phyloP scores from a whole-genome alignment of 1,140 invertebrate species.

The Magallana ariakensis region DNA sequence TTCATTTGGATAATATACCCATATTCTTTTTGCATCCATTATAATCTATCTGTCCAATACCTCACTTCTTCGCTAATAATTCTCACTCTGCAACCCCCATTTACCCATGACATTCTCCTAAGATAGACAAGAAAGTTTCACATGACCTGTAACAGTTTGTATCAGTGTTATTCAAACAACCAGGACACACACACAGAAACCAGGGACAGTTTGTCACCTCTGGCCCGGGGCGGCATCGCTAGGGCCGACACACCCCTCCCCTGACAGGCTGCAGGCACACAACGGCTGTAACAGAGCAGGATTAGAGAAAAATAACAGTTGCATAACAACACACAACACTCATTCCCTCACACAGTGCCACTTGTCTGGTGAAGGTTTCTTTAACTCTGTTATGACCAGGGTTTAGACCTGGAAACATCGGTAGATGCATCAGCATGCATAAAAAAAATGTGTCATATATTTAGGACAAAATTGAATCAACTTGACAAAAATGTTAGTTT shows the following conservation, averaged over 20 bases:
- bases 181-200: background rate
- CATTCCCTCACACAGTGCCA: background rate
- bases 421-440: background rate
- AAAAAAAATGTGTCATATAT: too few relatives aligned
- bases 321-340: background rate
- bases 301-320: background rate
- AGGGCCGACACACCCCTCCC: background rate
- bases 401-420: background rate
- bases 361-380: background rate
- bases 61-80: too few relatives aligned
- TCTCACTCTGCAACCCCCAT: too few relatives aligned
- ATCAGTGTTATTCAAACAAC: background rate
- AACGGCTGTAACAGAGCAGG: background rate
- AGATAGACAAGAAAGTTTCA: background rate
- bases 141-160: background rate
- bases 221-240: background rate
- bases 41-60: too few relatives aligned
- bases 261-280: background rate
- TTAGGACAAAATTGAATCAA: background rate
- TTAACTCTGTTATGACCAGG: conserved; percentile 9
- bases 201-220: background rate
- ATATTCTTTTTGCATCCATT: too few relatives aligned
- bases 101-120: too few relatives aligned
- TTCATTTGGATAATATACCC: too few relatives aligned
- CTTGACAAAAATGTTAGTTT: background rate